Conservation (phyloP, 2,797 vertebrate genomes). For the Mastacembelus armatus region DNA sequence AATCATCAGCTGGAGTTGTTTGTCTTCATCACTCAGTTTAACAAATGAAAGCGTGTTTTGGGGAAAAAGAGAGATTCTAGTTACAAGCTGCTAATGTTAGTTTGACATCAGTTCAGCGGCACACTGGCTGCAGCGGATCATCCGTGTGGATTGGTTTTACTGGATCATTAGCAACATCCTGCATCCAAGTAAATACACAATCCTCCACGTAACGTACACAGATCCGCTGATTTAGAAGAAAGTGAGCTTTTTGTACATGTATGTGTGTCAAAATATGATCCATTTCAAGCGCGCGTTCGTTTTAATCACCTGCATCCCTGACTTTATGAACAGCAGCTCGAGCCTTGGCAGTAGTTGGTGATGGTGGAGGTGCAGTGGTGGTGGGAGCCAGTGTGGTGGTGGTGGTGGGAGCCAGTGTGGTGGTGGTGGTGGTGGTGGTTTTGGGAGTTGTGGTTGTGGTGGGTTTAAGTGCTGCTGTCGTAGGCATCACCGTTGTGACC, state of each 20-base stretch:
- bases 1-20: conserved; percentile 54
- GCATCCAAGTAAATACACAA: conserved; percentile 51
- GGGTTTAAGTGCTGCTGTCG: conserved; percentile 61
- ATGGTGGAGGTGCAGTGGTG: conserved; percentile 44
- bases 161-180: conserved; percentile 32
- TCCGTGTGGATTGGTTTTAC: conserved; percentile 42
- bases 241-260: conserved; percentile 8
- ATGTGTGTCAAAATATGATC: background rate
- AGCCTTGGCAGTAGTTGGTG: conserved; percentile 75
- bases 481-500: conserved; percentile 54
- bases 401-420: too few relatives aligned
- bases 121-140: conserved; percentile 36
- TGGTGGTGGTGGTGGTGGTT: conserved; percentile 62
- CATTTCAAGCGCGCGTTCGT: background rate
- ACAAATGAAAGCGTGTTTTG: conserved; percentile 61
- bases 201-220: conserved; percentile 42
- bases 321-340: conserved; percentile 80
- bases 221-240: conserved; percentile 36
- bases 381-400: conserved; percentile 61
- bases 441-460: conserved; percentile 64
- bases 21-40: conserved; percentile 48
- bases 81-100: conserved; percentile 48
- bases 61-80: conserved; percentile 21
- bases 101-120: conserved; percentile 11
- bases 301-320: conserved; percentile 87